A percentile compares a stretch with the other conserved stretches of the same genome.
Evolutionary conservation across 2,113 vertebrate species (phyloP).

Genomic region (Actinemys pallida): DNA sequence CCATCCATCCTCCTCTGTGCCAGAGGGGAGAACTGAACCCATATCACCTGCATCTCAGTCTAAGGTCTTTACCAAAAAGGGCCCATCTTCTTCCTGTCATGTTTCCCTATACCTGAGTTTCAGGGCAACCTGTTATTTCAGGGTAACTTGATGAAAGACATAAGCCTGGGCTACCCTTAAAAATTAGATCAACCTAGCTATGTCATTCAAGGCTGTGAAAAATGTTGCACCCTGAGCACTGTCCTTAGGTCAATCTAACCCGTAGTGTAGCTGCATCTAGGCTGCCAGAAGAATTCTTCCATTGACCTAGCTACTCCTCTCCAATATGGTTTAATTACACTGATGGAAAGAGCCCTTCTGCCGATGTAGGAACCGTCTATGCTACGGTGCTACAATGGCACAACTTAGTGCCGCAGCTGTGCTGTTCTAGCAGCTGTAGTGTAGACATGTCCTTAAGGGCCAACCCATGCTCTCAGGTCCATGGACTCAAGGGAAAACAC

Average conservation of each 20-base stretch:
- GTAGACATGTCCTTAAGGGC: neutral
- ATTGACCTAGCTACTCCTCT: neutral
- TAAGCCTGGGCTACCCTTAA: neutral
- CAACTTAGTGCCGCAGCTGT: too few species aligned
- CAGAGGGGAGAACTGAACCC: neutral
- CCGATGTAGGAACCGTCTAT: too few species aligned
- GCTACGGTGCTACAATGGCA: too few species aligned
- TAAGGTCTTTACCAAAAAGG: neutral
- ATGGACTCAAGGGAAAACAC: neutral
- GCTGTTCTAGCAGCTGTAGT: too few species aligned
- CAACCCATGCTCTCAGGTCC: neutral
- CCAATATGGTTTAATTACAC: neutral
- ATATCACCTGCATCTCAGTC: neutral
- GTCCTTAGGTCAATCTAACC: neutral
- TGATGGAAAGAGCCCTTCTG: too few species aligned
- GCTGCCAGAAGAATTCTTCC: neutral
- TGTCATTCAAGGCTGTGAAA: neutral
- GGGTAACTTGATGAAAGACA: neutral
- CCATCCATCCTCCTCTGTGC: neutral
- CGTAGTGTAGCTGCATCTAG: neutral
- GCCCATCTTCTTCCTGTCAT: neutral
- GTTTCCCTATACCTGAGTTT: neutral
- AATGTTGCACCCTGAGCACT: neutral
- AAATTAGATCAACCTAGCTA: neutral
- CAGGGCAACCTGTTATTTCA: neutral